Conservation (phyloP, 2,113 vertebrate species). For the Pangasianodon gigas region DNA sequence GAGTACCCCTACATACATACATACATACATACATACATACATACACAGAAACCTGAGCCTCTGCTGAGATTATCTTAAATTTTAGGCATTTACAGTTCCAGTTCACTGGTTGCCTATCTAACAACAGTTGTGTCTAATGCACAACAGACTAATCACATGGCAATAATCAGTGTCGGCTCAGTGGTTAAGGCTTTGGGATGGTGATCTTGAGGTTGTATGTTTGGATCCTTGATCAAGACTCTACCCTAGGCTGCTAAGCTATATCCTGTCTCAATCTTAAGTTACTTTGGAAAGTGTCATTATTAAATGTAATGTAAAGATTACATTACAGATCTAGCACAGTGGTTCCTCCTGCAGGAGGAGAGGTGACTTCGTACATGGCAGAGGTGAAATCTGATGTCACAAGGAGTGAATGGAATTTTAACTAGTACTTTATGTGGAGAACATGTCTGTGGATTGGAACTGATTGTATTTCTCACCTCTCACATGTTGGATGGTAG, state of each 20-base stretch:
- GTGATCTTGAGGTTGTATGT: neutral
- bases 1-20: neutral
- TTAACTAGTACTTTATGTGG: neutral
- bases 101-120: neutral
- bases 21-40: neutral
- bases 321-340: neutral
- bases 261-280: neutral
- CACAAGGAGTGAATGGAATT: neutral
- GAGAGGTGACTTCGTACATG: neutral
- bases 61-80: neutral
- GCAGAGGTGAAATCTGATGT: neutral
- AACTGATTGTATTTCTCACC: neutral
- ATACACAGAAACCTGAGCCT: neutral
- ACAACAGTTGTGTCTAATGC: neutral
- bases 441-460: neutral
- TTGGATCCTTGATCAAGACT: neutral
- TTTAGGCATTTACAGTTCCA: neutral
- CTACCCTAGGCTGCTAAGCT: neutral
- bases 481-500: neutral
- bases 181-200: neutral
- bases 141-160: neutral
- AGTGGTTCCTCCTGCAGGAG: neutral
- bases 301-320: no score
- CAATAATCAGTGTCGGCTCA: neutral
- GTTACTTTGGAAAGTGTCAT: neutral